A percentile compares a stretch with the other conserved stretches of the same genome.
phyloP scores from a whole-genome alignment of 2,113 vertebrate species.

The Corapipo altera region DNA sequence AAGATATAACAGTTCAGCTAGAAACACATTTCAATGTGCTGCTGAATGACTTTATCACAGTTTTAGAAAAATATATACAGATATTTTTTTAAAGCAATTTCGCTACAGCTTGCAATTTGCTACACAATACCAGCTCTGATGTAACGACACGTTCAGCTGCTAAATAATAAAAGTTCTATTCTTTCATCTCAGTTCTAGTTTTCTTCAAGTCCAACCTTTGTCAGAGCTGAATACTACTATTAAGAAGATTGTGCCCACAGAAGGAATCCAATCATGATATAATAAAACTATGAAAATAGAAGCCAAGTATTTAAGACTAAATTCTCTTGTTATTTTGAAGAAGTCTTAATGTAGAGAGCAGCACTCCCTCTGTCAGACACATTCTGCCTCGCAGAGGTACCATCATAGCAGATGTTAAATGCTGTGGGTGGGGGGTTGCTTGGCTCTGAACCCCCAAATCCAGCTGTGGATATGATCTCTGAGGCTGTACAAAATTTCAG shows the following conservation, averaged over 20 bases:
- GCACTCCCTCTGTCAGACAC: background rate
- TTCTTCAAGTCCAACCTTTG: slow-evolving; percentile 46
- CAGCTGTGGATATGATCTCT: background rate
- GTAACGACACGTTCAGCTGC: slow-evolving; percentile 63
- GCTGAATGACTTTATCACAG: slow-evolving; percentile 47
- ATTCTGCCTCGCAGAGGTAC: background rate
- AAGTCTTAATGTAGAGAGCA: background rate
- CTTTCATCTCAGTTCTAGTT: slow-evolving; percentile 24
- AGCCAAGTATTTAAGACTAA: background rate
- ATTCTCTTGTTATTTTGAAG: background rate
- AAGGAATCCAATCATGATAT: slow-evolving; percentile 37
- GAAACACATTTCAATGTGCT: slow-evolving; percentile 30
- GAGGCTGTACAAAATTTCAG: background rate
- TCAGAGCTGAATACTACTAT: slow-evolving; percentile 39
- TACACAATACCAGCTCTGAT: slow-evolving; percentile 34
- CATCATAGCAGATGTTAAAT: background rate
- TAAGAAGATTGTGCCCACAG: slow-evolving; percentile 31
- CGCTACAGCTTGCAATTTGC: slow-evolving; percentile 51
- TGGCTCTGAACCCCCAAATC: background rate
- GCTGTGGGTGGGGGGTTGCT: background rate
- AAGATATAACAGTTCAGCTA: background rate
- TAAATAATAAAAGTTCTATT: slow-evolving; percentile 61
- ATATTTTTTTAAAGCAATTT: slow-evolving; percentile 60
- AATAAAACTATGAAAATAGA: slow-evolving; percentile 32
- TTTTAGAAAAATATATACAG: slow-evolving; percentile 53